Conservation (phyloP, 1,140 invertebrate species). For the Tetramorium simillimum region DNA sequence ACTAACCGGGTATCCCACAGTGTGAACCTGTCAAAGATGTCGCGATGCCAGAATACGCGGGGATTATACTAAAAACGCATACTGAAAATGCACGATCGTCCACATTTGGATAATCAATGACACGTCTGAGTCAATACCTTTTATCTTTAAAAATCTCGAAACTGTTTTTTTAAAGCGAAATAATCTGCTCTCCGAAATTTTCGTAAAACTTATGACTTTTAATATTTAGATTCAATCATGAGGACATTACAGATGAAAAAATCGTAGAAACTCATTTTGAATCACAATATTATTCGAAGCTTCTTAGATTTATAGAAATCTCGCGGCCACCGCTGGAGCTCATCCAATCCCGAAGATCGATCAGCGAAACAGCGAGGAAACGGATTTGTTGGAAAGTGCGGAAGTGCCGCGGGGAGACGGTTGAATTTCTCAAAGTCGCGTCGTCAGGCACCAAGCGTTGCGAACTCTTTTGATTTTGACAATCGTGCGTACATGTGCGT, state of each 20-base stretch:
- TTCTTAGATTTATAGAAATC: constrained; percentile 12
- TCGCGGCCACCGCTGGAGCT: not conserved
- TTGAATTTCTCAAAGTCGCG: constrained; percentile 30
- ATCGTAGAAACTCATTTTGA: not conserved
- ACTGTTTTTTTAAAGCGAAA: not conserved
- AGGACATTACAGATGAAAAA: not conserved
- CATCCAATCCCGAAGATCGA: constrained; percentile 38
- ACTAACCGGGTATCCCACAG: constrained; percentile 71
- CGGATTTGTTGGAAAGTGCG: not conserved
- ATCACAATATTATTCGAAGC: not conserved
- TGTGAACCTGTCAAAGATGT: constrained; percentile 65
- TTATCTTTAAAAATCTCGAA: not conserved
- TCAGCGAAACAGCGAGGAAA: not conserved
- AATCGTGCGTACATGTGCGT: constrained; percentile 17
- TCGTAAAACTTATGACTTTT: not conserved
- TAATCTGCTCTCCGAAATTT: not conserved
- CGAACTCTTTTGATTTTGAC: constrained; percentile 36
- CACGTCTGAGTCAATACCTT: not conserved
- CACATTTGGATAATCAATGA: not conserved
- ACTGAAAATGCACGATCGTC: not conserved
- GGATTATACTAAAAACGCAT: not conserved
- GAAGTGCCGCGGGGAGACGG: not conserved
- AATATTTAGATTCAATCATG: not conserved
- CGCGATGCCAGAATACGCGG: constrained; percentile 7
- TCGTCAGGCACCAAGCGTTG: not conserved